A percentile compares a stretch with the other conserved stretches of the same genome.
Evolutionary conservation across 2,113 vertebrate species (phyloP).

Genomic region (Rhadina sibilatrix): DNA sequence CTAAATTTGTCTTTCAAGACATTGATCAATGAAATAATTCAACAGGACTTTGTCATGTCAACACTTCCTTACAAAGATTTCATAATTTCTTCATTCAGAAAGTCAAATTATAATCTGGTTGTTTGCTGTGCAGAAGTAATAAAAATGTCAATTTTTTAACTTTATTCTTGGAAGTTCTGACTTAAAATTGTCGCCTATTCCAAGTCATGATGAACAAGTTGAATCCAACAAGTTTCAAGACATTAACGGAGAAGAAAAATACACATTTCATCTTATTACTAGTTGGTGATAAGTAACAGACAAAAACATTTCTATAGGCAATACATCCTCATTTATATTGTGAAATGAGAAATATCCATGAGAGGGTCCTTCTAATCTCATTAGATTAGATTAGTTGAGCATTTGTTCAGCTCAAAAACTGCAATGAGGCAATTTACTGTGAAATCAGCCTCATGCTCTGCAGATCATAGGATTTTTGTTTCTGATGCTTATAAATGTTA

Average conservation of each 20-base stretch:
- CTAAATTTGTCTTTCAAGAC: not conserved
- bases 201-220: not conserved
- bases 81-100: not conserved
- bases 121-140: not conserved
- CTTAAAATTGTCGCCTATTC: not conserved
- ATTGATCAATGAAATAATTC: not conserved
- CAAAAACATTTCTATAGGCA: not conserved
- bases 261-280: not conserved
- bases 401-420: not conserved
- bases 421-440: not conserved
- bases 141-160: not conserved
- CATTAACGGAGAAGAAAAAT: not conserved
- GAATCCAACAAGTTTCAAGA: not conserved
- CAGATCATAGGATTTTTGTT: slow-evolving; percentile 23
- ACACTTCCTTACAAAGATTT: not conserved
- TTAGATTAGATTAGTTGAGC: not conserved
- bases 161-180: not conserved
- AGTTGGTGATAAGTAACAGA: not conserved
- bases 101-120: not conserved
- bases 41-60: not conserved
- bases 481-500: slow-evolving; percentile 2
- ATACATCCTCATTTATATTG: not conserved
- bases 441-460: slow-evolving; percentile 14
- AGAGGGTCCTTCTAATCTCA: not conserved
- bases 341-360: not conserved